Evolutionary conservation across 2,797 vertebrate genomes (phyloP), one percentile per base, ranked within the genome.

Genomic region (Dendrocincla tyrannina): DNA sequence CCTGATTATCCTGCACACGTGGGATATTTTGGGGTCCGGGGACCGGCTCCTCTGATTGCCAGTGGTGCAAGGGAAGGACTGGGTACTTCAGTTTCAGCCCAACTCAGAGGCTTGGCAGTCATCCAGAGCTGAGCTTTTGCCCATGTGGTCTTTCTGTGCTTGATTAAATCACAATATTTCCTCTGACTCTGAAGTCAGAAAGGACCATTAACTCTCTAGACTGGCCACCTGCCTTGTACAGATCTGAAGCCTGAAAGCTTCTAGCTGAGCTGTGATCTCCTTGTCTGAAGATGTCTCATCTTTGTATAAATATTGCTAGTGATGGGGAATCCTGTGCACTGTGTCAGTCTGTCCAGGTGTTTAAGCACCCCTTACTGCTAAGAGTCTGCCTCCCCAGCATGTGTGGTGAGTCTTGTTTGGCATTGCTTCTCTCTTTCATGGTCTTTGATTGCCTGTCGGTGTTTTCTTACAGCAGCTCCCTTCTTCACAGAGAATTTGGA

Each of bases 111-210:
- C 22, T 33, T 83, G 82, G 76, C 88, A 66, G 39, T 28, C 37
- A 83, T 83, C 89, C 82, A 92, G 55, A 81, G 18, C 53, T 75
- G 76, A 92, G 35, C 33, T 30, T 89, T 92, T 68, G 73, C 76
- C 73, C 7, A 4, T 81, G 79, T 88, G 89, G 62, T 32, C 85
- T 94, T 92, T 85, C 50, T 89, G 52, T 93, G 89, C 66, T 91
- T 95, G 87, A 93, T 93, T 91, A 84, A 94, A 96, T 95, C 69
- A 83, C 87, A 92, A 47, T 89, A 91, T 92, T 89, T 94, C 69
- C 72, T 85, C 87, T 88, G 66, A 32, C 81, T 91, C 81, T 74
- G 56, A 86, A 83, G 78, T 53, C 72, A 85, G 78, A 84, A 94
- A 85, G 66, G 58, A 72, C 69, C 39, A 84, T 93, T 95, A 93